These are phyloP conservation scores for Psittacus erithacus DNA, from an alignment of 2,113 vertebrate genomes.

Conservation along the genomic window DNA sequence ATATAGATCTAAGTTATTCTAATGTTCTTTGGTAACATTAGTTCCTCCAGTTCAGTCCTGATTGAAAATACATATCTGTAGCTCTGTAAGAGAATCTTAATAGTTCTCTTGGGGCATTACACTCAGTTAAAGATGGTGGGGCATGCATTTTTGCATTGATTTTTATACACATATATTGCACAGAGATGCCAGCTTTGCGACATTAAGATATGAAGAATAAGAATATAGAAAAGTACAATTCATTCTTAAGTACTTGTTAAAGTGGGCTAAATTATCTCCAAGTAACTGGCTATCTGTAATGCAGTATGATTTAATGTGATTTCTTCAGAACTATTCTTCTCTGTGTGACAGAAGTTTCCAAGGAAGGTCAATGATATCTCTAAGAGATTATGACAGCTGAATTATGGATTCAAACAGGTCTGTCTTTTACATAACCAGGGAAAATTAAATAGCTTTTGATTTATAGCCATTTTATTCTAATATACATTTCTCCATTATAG, in stretches of 20 bases:
- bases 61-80: slow-evolving; percentile 30
- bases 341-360: slow-evolving; percentile 57
- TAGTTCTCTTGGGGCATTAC: slow-evolving; percentile 14
- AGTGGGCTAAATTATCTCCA: slow-evolving; percentile 54
- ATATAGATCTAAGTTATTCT: slow-evolving; percentile 43
- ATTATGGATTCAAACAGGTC: slow-evolving; percentile 67
- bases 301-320: slow-evolving; percentile 48
- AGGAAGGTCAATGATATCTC: slow-evolving; percentile 67
- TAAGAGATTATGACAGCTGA: slow-evolving; percentile 69
- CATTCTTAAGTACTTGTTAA: slow-evolving; percentile 58
- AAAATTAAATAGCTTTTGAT: slow-evolving; percentile 70
- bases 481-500: slow-evolving; percentile 53
- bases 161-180: neutral
- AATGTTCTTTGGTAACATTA: slow-evolving; percentile 36
- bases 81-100: slow-evolving; percentile 5
- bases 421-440: slow-evolving; percentile 57
- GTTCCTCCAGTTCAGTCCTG: slow-evolving; percentile 11
- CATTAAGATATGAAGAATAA: slow-evolving; percentile 26
- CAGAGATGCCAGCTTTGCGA: neutral
- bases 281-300: slow-evolving; percentile 37
- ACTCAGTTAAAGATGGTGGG: neutral
- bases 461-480: slow-evolving; percentile 63
- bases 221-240: slow-evolving; percentile 42
- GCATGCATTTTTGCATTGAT: slow-evolving; percentile 22
- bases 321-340: slow-evolving; percentile 53